Percentiles rank a stretch among this genome's conserved stretches.
Evolutionary conservation across 1,140 invertebrate genomes (phyloP).

Genomic region (Dendroctonus ponderosae): DNA sequence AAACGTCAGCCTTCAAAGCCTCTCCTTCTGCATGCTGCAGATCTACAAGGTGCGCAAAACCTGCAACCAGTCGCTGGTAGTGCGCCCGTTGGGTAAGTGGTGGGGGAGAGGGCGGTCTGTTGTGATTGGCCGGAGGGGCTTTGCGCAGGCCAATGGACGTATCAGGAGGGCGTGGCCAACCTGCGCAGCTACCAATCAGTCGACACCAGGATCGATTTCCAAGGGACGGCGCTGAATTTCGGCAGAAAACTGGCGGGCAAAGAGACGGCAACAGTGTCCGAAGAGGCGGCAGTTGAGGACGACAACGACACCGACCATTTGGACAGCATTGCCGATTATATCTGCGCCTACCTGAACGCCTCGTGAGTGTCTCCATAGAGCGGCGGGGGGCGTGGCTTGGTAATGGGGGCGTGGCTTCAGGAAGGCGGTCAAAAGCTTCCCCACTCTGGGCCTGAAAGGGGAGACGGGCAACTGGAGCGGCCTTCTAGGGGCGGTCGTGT

Average conservation of each 20-base stretch:
- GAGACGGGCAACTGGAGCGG: conserved; percentile 60
- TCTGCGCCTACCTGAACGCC: conserved; percentile 49
- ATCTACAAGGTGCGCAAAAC: conserved; percentile 35
- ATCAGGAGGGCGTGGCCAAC: conserved; percentile 43
- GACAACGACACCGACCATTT: conserved; percentile 47
- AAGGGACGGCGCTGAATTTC: conserved; percentile 49
- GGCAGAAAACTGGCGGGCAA: conserved; percentile 49
- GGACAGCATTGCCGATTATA: conserved; percentile 51
- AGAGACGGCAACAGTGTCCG: conserved; percentile 33
- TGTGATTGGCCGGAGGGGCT: too few species aligned
- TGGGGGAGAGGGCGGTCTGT: too few species aligned
- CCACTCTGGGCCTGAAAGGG: conserved; percentile 57
- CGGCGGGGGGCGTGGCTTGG: too few species aligned
- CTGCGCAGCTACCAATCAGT: conserved; percentile 49
- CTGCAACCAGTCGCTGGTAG: conserved; percentile 28
- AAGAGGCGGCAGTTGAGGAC: conserved; percentile 29
- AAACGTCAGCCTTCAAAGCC: background rate
- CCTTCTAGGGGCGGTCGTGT: conserved; percentile 58
- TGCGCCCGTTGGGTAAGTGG: conserved; percentile 26
- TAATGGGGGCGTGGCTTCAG: conserved; percentile 42
- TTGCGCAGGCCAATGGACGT: conserved; percentile 47
- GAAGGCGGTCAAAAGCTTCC: conserved; percentile 52
- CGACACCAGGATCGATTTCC: conserved; percentile 51
- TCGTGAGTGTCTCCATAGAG: conserved; percentile 45
- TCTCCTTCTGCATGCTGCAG: conserved; percentile 30